phyloP scores from a whole-genome alignment of 2,113 vertebrate genomes.

The Xiphophorus couchianus region DNA sequence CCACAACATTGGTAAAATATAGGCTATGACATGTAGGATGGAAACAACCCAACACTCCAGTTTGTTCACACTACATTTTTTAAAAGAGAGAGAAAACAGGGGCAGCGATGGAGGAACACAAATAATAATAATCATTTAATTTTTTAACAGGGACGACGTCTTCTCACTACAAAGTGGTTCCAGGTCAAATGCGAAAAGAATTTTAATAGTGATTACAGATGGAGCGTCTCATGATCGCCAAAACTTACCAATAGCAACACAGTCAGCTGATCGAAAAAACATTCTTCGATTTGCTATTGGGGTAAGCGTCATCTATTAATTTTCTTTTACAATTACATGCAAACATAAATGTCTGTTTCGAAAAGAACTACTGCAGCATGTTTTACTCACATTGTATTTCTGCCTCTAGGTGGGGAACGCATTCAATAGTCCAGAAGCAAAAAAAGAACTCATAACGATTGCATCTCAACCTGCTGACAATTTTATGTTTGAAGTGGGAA shows the following conservation, averaged over 20 bases:
- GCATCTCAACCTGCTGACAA: slow-evolving; percentile 59
- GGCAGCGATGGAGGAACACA: neutral
- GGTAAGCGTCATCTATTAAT: slow-evolving; percentile 45
- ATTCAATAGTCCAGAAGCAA: slow-evolving; percentile 51
- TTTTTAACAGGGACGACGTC: slow-evolving; percentile 23
- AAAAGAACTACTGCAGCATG: neutral
- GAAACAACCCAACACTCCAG: too few relatives aligned
- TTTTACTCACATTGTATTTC: neutral
- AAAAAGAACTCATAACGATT: slow-evolving; percentile 58
- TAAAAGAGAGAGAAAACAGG: too few relatives aligned
- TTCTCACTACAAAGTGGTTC: slow-evolving; percentile 40
- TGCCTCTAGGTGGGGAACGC: slow-evolving; percentile 75
- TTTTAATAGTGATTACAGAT: slow-evolving; percentile 80
- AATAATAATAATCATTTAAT: neutral
- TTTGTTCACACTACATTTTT: neutral
- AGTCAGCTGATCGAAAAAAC: neutral
- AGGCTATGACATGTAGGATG: too few relatives aligned
- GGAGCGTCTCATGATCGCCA: neutral
- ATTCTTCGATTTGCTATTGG: slow-evolving; percentile 78
- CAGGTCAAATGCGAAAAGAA: slow-evolving; percentile 56
- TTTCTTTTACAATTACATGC: too few relatives aligned
- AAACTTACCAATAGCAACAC: rapidly evolving
- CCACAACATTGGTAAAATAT: too few relatives aligned
- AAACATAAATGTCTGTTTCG: too few relatives aligned
- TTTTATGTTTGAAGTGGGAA: slow-evolving; percentile 78